A percentile compares a stretch with the other conserved stretches of the same genome.
Conservation (phyloP, 2,797 vertebrate species). For the Cryptoprocta ferox region DNA sequence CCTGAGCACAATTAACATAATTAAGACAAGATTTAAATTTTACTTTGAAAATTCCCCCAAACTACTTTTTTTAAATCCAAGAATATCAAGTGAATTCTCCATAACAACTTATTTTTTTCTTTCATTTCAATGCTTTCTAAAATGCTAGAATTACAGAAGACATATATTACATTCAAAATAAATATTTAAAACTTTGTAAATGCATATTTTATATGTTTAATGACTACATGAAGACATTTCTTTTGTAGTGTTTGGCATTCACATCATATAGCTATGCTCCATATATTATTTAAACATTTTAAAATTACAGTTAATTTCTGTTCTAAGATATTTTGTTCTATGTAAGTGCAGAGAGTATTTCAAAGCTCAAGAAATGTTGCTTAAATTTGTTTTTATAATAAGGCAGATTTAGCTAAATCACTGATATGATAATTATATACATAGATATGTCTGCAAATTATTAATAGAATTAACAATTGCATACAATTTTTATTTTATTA, state of each 20-base stretch:
- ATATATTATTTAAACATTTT: constrained; percentile 63
- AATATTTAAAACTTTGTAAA: constrained; percentile 60
- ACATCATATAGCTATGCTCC: background rate
- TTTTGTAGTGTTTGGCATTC: constrained; percentile 40
- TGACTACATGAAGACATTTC: constrained; percentile 46
- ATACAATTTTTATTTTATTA: background rate
- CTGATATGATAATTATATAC: background rate
- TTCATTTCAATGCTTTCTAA: background rate
- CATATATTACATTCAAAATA: constrained; percentile 49
- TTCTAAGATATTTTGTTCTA: constrained; percentile 15
- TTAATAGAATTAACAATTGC: background rate
- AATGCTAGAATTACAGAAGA: constrained; percentile 50
- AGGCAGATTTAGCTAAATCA: background rate
- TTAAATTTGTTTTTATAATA: background rate
- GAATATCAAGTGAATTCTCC: background rate
- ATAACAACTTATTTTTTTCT: background rate
- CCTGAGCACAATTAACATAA: constrained; percentile 9
- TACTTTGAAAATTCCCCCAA: background rate
- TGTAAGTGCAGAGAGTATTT: background rate
- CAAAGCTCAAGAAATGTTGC: background rate
- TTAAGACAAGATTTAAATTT: constrained; percentile 28
- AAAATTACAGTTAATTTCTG: constrained; percentile 59
- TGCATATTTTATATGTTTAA: constrained; percentile 68
- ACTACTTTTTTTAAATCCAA: constrained; percentile 5
- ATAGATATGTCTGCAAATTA: background rate